Evolutionary conservation across 2,113 vertebrate genomes (phyloP), one percentile per base, ranked within the genome.

Genomic region (Antennarius striatus): DNA sequence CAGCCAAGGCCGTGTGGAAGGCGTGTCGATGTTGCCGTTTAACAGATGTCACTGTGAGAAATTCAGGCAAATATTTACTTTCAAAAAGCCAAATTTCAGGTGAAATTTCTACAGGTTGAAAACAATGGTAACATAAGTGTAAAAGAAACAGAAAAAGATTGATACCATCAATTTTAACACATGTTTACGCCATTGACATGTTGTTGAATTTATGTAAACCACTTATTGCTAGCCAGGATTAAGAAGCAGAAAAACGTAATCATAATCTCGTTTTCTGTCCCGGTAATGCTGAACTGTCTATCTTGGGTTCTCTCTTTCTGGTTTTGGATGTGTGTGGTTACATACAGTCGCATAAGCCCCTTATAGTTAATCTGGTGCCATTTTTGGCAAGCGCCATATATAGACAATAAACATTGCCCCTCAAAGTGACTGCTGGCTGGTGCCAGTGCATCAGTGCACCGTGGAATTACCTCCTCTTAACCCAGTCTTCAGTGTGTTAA

Each of bases 341-440:
- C 55, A 74, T 29, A 67, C 12, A 52, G 45, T 32, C 32, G 52
- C 57, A 55, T 85, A 91, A 91, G 75, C 89, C 75, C 77, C 78
- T 89, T 85, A 87, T 6, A 59, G 63, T 69, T 91, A 89, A 89
- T 71, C 85, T 22, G 74, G 40, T 69, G 28, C 78, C 63, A 43
- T 71, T 88, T 81, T 72, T 72, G 66, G 52, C 36, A 53, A 39
- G 54, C 14, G 17, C 79, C 85, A 75, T 79, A 68, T 54, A 73
- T 79, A 80, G 64, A 68, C 15, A 5, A 62, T 56, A 51, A 77
- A 79, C 48, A 70, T 64, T 53, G 55, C 56, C 46, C 36, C 66
- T 73, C 2, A 22, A 22, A 68, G 48, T 39, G 50, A 74, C 48
- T 56, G 13, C 52, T 69, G 28, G 67, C 30, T 63, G 4, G 58